phyloP scores from a whole-genome alignment of 2,113 vertebrate genomes.

The Heliornis fulica region DNA sequence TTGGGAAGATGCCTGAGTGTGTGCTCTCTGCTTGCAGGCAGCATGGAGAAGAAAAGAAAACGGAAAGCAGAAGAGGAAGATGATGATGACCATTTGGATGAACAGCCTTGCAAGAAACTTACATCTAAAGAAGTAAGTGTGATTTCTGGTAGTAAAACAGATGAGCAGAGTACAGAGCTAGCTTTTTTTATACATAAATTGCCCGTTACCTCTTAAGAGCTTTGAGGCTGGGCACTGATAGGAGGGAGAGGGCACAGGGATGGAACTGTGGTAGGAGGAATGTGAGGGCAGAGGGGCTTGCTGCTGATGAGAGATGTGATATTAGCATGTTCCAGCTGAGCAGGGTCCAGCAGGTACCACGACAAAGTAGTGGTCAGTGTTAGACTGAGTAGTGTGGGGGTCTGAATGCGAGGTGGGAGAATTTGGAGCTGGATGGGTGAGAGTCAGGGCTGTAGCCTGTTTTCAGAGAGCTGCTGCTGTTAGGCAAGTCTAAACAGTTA shows the following conservation, averaged over 20 bases:
- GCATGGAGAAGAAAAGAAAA: constrained; percentile 75
- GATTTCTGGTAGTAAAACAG: background rate
- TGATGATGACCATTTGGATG: background rate
- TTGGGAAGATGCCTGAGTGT: background rate
- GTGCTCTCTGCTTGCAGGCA: constrained; percentile 38
- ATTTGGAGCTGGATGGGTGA: background rate
- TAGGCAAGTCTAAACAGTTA: background rate
- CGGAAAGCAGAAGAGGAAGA: constrained; percentile 75
- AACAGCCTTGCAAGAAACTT: constrained; percentile 65
- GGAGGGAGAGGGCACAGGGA: background rate
- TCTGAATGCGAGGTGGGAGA: background rate
- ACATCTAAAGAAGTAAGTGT: constrained; percentile 89
- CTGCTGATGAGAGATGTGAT: background rate
- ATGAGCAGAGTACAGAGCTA: background rate
- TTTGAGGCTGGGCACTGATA: background rate
- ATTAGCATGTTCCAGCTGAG: background rate
- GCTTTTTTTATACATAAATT: background rate
- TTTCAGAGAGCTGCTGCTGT: background rate
- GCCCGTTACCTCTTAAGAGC: background rate
- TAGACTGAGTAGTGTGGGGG: background rate
- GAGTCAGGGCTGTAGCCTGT: too few relatives aligned
- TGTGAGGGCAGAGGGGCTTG: too few relatives aligned
- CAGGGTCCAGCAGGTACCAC: background rate
- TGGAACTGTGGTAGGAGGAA: background rate
- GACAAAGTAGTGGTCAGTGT: too few relatives aligned